Evolutionary conservation across 2,888 invertebrate species (phyloP).

Genomic region (Beris chalybata): DNA sequence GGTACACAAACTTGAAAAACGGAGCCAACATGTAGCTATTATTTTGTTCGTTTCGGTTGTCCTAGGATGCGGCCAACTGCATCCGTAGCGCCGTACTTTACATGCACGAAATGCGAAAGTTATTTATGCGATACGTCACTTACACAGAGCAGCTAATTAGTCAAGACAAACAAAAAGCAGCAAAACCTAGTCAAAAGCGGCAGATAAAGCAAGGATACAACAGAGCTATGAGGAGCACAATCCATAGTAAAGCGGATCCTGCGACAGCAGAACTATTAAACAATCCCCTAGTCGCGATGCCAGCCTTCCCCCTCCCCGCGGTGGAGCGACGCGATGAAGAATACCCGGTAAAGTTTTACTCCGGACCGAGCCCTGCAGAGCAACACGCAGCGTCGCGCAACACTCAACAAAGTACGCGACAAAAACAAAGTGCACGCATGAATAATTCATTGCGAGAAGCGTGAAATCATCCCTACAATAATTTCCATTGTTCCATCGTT

Average conservation of each 20-base stretch:
- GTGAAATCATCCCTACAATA: too few relatives aligned
- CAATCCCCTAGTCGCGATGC: too few relatives aligned
- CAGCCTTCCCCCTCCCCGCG: too few relatives aligned
- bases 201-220: not conserved
- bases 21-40: constrained; percentile 4
- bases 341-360: too few relatives aligned
- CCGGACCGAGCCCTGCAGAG: not conserved
- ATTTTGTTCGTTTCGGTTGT: not conserved
- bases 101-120: constrained; percentile 16
- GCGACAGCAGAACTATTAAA: too few relatives aligned
- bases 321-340: too few relatives aligned
- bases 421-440: constrained; percentile 19
- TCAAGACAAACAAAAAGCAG: constrained; percentile 22
- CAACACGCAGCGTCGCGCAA: constrained; percentile 12
- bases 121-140: constrained; percentile 28
- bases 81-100: not conserved
- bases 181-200: constrained; percentile 1
- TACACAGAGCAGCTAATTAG: constrained; percentile 27
- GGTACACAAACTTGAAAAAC: constrained; percentile 15
- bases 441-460: constrained; percentile 12
- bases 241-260: too few relatives aligned
- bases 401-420: not conserved
- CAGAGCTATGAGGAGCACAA: not conserved
- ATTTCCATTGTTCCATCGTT: too few relatives aligned
- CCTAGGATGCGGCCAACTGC: not conserved